Conservation (phyloP, 2,888 invertebrate genomes). For the Chalcosyrphus nemorum region DNA sequence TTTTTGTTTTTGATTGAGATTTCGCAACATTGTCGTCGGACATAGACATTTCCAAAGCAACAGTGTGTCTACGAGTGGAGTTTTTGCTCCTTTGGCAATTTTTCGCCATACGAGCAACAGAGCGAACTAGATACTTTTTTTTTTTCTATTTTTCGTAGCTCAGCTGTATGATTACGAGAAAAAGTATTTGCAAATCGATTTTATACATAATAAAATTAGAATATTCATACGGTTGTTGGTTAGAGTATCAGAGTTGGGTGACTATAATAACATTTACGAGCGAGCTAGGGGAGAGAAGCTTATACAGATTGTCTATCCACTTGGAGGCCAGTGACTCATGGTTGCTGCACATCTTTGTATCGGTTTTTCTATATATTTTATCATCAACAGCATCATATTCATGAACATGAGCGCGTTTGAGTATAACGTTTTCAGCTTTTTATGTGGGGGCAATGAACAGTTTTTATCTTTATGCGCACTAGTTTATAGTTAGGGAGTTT, state of each 20-base stretch:
- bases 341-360: conserved; percentile 58
- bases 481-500: conserved; percentile 52
- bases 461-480: conserved; percentile 65
- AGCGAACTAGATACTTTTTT: too few relatives aligned
- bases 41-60: background rate
- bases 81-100: conserved; percentile 21
- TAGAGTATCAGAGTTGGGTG: background rate
- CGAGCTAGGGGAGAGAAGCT: background rate
- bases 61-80: too few relatives aligned
- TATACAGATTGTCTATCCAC: background rate
- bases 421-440: conserved; percentile 48
- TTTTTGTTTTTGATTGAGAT: too few relatives aligned
- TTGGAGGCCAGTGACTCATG: conserved; percentile 50
- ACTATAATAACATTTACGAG: conserved; percentile 38
- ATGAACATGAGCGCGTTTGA: conserved; percentile 53
- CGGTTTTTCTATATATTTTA: conserved; percentile 3
- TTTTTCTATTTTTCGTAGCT: background rate
- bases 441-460: conserved; percentile 71
- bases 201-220: conserved; percentile 49
- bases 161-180: conserved; percentile 12
- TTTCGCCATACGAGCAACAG: background rate
- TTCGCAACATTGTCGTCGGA: conserved; percentile 49
- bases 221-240: conserved; percentile 37
- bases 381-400: conserved; percentile 67
- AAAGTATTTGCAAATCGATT: conserved; percentile 45